Evolutionary conservation across 2,797 vertebrate genomes (phyloP).

Genomic region (Uromys caudimaculatus): DNA sequence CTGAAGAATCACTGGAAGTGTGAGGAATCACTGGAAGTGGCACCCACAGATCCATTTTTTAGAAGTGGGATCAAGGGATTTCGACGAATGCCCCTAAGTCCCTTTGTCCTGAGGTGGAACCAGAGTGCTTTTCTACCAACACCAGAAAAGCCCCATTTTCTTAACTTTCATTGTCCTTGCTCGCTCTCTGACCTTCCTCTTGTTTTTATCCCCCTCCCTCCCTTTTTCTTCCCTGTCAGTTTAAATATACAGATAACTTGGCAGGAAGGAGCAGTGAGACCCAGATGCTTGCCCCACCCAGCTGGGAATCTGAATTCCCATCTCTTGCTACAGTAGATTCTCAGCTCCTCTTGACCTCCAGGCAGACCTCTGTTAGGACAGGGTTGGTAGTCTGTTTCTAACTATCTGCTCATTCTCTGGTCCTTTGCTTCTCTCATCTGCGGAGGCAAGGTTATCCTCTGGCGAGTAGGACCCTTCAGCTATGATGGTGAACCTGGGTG

Average conservation of each 20-base stretch:
- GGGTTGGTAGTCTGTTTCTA: not conserved
- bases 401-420: not conserved
- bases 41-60: not conserved
- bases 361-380: not conserved
- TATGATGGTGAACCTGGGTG: not conserved
- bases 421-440: not conserved
- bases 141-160: not conserved
- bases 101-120: not conserved
- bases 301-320: not conserved
- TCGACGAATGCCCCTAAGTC: not conserved
- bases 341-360: not conserved
- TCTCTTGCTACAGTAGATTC: not conserved
- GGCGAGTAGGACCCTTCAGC: not conserved
- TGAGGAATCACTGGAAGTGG: not conserved
- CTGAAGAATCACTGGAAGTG: not conserved
- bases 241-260: not conserved
- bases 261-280: not conserved
- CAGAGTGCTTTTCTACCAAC: too few species aligned
- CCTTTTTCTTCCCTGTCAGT: not conserved
- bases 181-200: fast-evolving
- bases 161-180: not conserved
- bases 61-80: not conserved
- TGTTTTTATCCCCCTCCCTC: fast-evolving
- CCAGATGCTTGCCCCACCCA: fast-evolving
- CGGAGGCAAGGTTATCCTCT: not conserved